Base-by-base conservation (phyloP, 2,888 invertebrate genomes). In the Mycalesis mineus region DNA sequence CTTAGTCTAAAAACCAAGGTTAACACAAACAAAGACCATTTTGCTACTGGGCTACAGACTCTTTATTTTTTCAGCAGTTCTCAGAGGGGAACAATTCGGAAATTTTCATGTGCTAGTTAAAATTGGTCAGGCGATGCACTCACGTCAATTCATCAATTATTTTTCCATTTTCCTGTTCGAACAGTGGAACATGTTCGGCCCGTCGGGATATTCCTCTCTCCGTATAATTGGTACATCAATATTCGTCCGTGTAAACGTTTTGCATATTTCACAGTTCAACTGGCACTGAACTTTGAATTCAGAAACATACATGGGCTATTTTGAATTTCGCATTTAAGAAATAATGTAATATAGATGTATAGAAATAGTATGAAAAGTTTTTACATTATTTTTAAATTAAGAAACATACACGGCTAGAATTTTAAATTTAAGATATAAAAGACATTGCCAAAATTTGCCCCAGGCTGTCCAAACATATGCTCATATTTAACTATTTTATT, bases 161-260 rank as follows among this genome's bases (percentile, higher is more conserved):
- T 76, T 74, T 73, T 68, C 70, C 65, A 72, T 75, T 71, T 65
- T 62, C 59, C 42, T 50, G 57, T 60, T 31, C 53, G 49, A 41
- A 57, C 49, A 56, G 60, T 52, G 33, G 22, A 56, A 49, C 45
- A 52, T 45, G 31, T 55, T 49, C 44, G 36, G 48, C 55, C 63
- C 65, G 56, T 57, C 58, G 49, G 65, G 69, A 69, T 69, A 70
- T 67, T 64, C 66, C 58, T 64, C 69, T 73, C 71, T 73, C 69
- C 70, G 65, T 78, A 75, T 77, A 80, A 79, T 82, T 83, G 80
- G 75, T 72, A 65, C 75, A 75, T 77, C 77, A 76, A 81, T 80
- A 77, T 79, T 76, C 75, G 75, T 72, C 50, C 47, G 55, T 60
- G 71, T 69, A 65, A 68, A 62, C 66, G 70, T 68, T 77, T 75